Conservation (phyloP, 2,113 vertebrate genomes). For the Gracilinanus agilis region DNA sequence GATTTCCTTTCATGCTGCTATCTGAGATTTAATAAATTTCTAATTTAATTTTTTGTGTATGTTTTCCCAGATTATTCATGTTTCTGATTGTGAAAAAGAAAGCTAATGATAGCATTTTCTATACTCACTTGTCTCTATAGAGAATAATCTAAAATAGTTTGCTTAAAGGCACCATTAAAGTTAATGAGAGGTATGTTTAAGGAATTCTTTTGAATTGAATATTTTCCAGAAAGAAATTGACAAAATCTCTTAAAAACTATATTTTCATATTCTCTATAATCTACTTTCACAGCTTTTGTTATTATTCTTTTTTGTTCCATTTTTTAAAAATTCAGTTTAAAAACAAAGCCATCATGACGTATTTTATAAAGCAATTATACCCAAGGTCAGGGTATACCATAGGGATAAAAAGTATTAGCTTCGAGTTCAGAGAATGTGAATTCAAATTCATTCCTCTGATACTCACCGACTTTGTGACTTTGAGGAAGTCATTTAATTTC, state of each 20-base stretch:
- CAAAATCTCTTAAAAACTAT: neutral
- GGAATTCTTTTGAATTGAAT: constrained; percentile 30
- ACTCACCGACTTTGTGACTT: neutral
- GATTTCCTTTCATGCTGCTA: constrained; percentile 11
- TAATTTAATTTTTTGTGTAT: constrained; percentile 29
- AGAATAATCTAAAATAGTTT: constrained; percentile 1
- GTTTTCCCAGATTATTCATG: neutral
- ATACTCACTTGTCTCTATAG: constrained; percentile 25
- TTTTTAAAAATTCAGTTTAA: neutral
- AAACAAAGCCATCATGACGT: neutral
- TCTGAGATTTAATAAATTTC: constrained; percentile 3
- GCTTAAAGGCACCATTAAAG: neutral
- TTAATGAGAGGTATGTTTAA: neutral
- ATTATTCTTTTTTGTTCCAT: neutral
- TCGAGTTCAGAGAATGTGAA: neutral
- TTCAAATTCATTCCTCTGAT: neutral
- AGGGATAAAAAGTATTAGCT: neutral
- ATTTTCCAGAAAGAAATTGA: neutral
- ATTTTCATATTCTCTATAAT: constrained; percentile 3
- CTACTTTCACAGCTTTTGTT: neutral
- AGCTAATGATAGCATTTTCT: neutral
- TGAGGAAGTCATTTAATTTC: neutral
- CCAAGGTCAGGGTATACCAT: neutral
- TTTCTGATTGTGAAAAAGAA: constrained; percentile 10
- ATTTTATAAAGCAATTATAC: neutral